Base-by-base conservation (phyloP, 2,113 vertebrate species). In the Thamnaconus septentrionalis region DNA sequence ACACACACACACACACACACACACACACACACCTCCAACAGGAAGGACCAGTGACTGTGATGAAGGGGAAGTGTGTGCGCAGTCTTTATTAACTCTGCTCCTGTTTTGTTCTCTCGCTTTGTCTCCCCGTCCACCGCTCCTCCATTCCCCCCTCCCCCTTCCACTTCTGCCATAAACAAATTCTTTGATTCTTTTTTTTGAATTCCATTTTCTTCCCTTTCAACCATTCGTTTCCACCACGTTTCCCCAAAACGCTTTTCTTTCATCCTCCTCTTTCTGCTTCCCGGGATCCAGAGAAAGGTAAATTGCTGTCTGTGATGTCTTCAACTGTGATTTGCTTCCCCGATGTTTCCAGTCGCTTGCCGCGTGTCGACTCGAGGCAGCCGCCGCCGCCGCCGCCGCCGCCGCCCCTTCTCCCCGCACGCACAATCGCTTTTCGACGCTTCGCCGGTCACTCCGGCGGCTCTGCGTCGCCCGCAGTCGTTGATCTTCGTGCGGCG, bases 201-300 rank as follows among this genome's bases (percentile, higher is more conserved):
- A 11, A 43, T 8, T 42, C 7, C 41, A 31, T 47, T 63, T 59
- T 12, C 10, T 43, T 58, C 41, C 11, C 10, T 56, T 4, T 6
- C n/a, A 46, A 9, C 5, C 4, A 4, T 63, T 42, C 7, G 55
- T 51, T 53, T 58, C 40, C 54, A 49, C 12, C 8, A 42, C 5
- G 8, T 59, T 60, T 51, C n/a, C 31, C 41, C 46, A 2, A 18
- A n/a, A 52, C 43, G 12, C 41, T 53, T 3, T 51, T 4, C 47
- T 9, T 41, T 55, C 40, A 18, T 31, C 18, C 0, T 3, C 57
- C 43, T 57, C 57, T 66, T 9, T 48, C 54, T 80, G 83, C 79
- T 79, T 75, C 62, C 74, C 3, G 63, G 88, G 79, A 86, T 53
- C 66, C 85, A 90, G 89, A 86, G 89, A 90, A 89, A 89, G 89